Percentiles rank a stretch among this genome's conserved stretches.
Conservation (phyloP, 2,797 vertebrate species). For the Poeciliopsis gracilis region DNA sequence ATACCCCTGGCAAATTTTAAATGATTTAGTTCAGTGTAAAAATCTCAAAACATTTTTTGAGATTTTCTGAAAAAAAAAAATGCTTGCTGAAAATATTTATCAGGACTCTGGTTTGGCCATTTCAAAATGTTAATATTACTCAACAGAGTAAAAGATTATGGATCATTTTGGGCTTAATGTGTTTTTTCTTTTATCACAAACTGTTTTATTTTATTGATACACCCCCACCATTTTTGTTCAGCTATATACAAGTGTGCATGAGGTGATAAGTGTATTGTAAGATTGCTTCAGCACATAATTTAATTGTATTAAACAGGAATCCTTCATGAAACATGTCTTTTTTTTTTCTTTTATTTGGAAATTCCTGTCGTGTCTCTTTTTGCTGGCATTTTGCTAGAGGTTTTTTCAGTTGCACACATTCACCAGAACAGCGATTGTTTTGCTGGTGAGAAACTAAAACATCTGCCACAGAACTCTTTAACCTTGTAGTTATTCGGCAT, state of each 20-base stretch:
- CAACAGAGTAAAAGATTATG: neutral
- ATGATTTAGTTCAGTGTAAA: neutral
- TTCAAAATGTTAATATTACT: neutral
- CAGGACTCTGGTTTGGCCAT: neutral
- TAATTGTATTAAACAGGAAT: neutral
- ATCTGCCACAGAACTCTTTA: neutral
- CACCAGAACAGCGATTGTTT: neutral
- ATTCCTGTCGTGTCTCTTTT: neutral
- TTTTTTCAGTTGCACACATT: neutral
- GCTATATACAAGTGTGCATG: neutral
- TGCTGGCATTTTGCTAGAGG: neutral
- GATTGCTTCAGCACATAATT: neutral
- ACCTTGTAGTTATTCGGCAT: neutral
- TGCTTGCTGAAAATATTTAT: neutral
- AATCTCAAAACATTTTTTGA: neutral
- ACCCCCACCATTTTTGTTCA: neutral
- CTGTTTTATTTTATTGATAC: neutral
- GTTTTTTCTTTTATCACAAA: neutral
- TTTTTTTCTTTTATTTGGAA: neutral
- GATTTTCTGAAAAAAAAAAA: neutral
- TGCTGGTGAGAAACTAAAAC: neutral
- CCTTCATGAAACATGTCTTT: neutral
- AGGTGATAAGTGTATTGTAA: neutral
- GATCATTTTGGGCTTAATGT: neutral
- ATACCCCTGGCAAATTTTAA: no score